These are phyloP conservation scores for Rhincodon typus DNA, from an alignment of 2,797 vertebrate genomes.

Conservation along the genomic window DNA sequence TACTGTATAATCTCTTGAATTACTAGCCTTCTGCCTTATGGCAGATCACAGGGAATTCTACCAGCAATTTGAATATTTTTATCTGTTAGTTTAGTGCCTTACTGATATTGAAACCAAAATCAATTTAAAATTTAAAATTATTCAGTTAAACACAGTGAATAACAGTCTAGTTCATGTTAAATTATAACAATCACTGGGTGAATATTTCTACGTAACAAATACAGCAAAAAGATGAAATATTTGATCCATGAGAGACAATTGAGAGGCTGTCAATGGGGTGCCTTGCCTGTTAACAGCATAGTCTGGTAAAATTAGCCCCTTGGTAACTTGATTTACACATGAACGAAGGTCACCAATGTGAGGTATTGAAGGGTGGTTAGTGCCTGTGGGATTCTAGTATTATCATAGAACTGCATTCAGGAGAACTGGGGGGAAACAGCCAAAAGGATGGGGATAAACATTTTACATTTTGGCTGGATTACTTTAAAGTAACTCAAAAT, in stretches of 20 bases:
- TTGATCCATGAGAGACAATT: slow-evolving; percentile 12
- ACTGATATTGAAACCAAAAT: not conserved
- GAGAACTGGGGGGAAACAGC: not conserved
- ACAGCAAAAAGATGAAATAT: slow-evolving; percentile 21
- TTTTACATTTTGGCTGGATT: not conserved
- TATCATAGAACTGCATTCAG: not conserved
- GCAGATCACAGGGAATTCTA: not conserved
- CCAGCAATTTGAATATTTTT: slow-evolving; percentile 1
- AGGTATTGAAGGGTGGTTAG: not conserved
- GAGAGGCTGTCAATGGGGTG: not conserved
- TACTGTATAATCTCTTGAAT: not conserved
- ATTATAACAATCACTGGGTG: not conserved
- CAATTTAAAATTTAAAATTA: not conserved
- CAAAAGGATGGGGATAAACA: not conserved
- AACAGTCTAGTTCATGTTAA: slow-evolving; percentile 4
- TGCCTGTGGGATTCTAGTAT: not conserved
- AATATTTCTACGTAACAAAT: not conserved
- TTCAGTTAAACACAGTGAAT: not conserved
- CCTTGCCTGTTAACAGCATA: not conserved
- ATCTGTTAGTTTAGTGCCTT: not conserved
- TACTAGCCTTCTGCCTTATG: not conserved
- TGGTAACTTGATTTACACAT: not conserved
- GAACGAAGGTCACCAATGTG: not conserved
- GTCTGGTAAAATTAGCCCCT: not conserved
- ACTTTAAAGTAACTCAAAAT: not conserved